Conservation (phyloP, 1,140 invertebrate genomes). For the Formica selysi region DNA sequence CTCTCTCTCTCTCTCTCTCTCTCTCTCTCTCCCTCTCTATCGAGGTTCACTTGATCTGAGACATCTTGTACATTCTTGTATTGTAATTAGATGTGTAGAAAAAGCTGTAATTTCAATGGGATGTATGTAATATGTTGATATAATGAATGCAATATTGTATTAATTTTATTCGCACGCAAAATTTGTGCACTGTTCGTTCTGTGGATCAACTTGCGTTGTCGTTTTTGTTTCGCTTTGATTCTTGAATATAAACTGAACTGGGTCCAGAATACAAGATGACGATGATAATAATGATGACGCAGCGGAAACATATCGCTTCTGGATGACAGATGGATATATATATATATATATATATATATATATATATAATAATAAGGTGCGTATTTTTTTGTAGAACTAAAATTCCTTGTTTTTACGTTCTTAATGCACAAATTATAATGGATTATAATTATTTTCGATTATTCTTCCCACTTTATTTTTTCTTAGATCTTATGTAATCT, state of each 20-base stretch:
- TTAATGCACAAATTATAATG: slow-evolving; percentile 35
- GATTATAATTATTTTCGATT: background rate
- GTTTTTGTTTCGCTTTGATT: slow-evolving; percentile 58
- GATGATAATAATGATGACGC: slow-evolving; percentile 15
- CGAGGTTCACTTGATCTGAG: background rate
- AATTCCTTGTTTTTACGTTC: slow-evolving; percentile 7
- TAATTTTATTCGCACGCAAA: slow-evolving; percentile 29
- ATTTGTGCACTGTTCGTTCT: slow-evolving; percentile 33
- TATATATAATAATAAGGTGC: slow-evolving; percentile 45
- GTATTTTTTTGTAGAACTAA: slow-evolving; percentile 55
- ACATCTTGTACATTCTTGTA: background rate
- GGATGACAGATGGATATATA: slow-evolving; percentile 26
- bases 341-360: too few relatives aligned
- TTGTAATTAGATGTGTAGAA: background rate
- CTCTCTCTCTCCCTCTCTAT: background rate
- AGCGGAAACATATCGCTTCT: slow-evolving; percentile 15
- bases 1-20: too few relatives aligned
- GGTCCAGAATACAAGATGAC: slow-evolving; percentile 23
- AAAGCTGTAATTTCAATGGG: background rate
- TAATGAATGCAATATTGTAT: slow-evolving; percentile 29
- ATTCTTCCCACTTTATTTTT: background rate
- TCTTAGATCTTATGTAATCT: slow-evolving; percentile 1
- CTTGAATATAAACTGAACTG: slow-evolving; percentile 35
- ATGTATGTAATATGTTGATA: slow-evolving; percentile 29
- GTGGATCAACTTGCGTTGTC: slow-evolving; percentile 52